phyloP scores from a whole-genome alignment of 2,113 vertebrate genomes.

The Neolamprologus cancellatus region DNA sequence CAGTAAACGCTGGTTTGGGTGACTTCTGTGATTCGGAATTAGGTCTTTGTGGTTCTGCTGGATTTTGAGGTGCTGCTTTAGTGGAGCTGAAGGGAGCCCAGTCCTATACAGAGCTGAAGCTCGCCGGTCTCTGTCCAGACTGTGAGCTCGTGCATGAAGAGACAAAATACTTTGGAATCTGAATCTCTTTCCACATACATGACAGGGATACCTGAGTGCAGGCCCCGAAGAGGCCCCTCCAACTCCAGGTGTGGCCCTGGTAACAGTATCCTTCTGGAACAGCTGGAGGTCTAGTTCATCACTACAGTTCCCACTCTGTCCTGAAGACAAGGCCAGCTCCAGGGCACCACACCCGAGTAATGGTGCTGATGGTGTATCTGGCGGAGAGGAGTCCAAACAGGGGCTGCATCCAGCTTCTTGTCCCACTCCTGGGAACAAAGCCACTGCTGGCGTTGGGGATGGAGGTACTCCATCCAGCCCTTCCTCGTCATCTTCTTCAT shows the following conservation, averaged over 20 bases:
- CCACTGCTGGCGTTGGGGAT: conserved; percentile 66
- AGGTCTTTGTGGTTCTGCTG: conserved; percentile 59
- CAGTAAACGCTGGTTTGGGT: conserved; percentile 43
- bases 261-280: conserved; percentile 76
- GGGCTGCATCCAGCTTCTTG: conserved; percentile 54
- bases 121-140: conserved; percentile 71
- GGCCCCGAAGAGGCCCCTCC: conserved; percentile 53
- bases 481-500: conserved; percentile 54
- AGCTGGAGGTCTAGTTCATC: conserved; percentile 86
- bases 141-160: conserved; percentile 85
- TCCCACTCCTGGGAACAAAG: conserved; percentile 63
- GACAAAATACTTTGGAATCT: conserved; percentile 90
- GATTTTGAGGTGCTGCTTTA: conserved; percentile 64
- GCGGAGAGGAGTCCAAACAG: conserved; percentile 60
- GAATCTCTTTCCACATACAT: conserved; percentile 87
- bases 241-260: conserved; percentile 39
- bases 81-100: conserved; percentile 48
- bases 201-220: conserved; percentile 78
- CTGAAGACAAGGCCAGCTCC: conserved; percentile 70
- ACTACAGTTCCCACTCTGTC: conserved; percentile 63
- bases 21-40: conserved; percentile 21
- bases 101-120: conserved; percentile 57
- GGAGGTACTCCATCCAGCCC: conserved; percentile 48
- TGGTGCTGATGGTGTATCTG: conserved; percentile 53
- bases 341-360: conserved; percentile 65